Base-by-base conservation (phyloP, 2,797 vertebrate species). In the Oryzias dopingdopingensis region DNA sequence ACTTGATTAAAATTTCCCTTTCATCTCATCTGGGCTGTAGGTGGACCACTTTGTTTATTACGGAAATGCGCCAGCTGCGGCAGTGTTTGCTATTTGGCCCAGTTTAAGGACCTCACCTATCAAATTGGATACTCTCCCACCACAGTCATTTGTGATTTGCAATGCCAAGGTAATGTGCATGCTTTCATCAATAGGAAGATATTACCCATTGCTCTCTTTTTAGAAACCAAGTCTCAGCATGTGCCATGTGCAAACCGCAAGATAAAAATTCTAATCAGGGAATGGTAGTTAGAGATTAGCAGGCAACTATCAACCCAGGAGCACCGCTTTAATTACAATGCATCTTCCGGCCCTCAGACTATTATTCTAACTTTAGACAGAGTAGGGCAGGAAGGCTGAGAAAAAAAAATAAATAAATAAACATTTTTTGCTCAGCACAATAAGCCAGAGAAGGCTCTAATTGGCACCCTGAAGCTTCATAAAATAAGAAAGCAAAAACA, bases 321-420 rank as follows among this genome's bases (percentile, higher is more conserved):
- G 67, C 52, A 62, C 53, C 59, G 54, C 49, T 79, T 81, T 89
- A 92, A 91, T 90, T 90, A 88, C 76, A 80, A 56, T 6, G n/a
- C 57, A 77, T 73, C 76, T 76, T 65, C 62, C 70, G 72, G 67
- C 69, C 64, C 67, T 37, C 70, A 54, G 50, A 76, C 62, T 64
- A 48, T 6, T 60, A 64, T 18, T 56, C 78, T 71, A 73, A 82
- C 63, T 75, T 67, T 77, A 78, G 64, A 79, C 46, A 56, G 56
- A 65, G 56, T n/a, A 23, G 17, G 50, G 26, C 41, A 46, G n/a
- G 22, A 59, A 47, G 23, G 58, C 59, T 59, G 46, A 5, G 56
- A 68, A 68, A 55, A 61, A 74, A 3, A 10, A 37, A 22, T 22
- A 22, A 22, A 26, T 7, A 58, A 22, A 26, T 7, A 58, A 22